phyloP scores from a whole-genome alignment of 2,797 vertebrate genomes.

The Oreochromis mossambicus region DNA sequence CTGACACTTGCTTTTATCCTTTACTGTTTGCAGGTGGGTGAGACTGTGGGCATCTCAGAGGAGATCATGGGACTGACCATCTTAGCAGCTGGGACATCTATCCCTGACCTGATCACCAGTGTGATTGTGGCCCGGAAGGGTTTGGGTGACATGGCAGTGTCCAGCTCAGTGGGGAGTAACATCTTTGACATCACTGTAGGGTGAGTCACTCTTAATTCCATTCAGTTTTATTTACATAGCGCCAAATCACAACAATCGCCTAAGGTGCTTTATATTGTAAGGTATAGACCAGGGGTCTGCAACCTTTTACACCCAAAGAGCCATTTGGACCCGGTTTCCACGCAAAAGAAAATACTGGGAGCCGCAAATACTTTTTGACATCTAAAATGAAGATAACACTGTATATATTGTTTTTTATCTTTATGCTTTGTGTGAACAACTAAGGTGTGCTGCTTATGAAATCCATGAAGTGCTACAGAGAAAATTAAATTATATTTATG shows the following conservation, averaged over 20 bases:
- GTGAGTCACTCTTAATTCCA: slow-evolving; percentile 25
- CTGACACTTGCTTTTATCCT: neutral
- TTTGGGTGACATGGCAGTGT: slow-evolving; percentile 94
- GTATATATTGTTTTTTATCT: too few relatives aligned
- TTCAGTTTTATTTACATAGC: neutral
- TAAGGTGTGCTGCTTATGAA: too few relatives aligned
- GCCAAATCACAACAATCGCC: neutral
- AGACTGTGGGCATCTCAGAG: slow-evolving; percentile 92
- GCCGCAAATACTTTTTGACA: too few relatives aligned
- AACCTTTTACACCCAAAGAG: too few relatives aligned
- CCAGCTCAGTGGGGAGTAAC: slow-evolving; percentile 93
- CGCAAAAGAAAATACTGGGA: too few relatives aligned
- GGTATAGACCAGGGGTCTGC: neutral
- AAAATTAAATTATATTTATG: too few relatives aligned
- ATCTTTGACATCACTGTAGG: slow-evolving; percentile 90
- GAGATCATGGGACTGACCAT: slow-evolving; percentile 96
- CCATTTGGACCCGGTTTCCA: too few relatives aligned
- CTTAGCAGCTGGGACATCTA: slow-evolving; percentile 91
- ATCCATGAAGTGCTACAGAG: too few relatives aligned
- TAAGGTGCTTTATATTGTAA: neutral
- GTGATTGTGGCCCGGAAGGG: slow-evolving; percentile 94
- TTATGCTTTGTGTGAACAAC: too few relatives aligned
- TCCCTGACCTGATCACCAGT: slow-evolving; percentile 94
- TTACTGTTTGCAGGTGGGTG: slow-evolving; percentile 79
- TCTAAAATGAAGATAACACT: too few relatives aligned